A percentile compares a stretch with the other conserved stretches of the same genome.
These are phyloP conservation scores for Andrena bucephala DNA, from an alignment of 2,888 invertebrate genomes.

Conservation along the genomic window DNA sequence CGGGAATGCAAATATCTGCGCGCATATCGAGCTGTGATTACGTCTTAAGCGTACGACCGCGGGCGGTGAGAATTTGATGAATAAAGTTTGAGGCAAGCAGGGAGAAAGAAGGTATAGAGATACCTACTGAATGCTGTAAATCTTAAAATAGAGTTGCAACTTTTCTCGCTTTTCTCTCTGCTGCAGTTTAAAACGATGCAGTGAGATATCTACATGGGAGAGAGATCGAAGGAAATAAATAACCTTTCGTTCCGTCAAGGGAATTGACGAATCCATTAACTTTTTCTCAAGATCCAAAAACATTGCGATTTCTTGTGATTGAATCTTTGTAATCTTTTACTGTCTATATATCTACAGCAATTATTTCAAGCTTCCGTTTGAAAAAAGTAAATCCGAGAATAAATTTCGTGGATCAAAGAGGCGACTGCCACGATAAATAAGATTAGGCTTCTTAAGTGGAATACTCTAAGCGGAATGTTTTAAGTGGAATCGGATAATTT, in stretches of 20 bases:
- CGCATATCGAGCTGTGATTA: conserved; percentile 11
- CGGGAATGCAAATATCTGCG: conserved; percentile 1
- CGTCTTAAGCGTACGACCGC: background rate
- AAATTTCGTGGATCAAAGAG: too few relatives aligned
- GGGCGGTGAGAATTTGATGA: background rate
- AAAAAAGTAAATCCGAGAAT: too few relatives aligned
- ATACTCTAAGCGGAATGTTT: background rate
- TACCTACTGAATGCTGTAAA: background rate
- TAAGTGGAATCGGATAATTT: background rate
- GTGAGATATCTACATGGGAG: background rate
- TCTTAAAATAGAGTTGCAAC: background rate
- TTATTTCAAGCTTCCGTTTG: too few relatives aligned
- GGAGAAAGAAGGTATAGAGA: background rate
- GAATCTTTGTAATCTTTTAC: too few relatives aligned
- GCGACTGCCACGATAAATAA: too few relatives aligned
- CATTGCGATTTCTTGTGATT: too few relatives aligned
- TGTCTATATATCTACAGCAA: too few relatives aligned
- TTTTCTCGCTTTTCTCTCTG: background rate
- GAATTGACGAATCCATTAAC: too few relatives aligned
- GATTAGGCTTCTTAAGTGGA: too few relatives aligned
- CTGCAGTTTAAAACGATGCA: background rate
- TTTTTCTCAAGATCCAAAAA: too few relatives aligned
- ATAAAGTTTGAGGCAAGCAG: background rate
- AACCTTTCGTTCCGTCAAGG: too few relatives aligned
- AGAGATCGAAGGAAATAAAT: too few relatives aligned